phyloP scores from a whole-genome alignment of 2,888 invertebrate genomes.

The Cremastobaeus sp. region DNA sequence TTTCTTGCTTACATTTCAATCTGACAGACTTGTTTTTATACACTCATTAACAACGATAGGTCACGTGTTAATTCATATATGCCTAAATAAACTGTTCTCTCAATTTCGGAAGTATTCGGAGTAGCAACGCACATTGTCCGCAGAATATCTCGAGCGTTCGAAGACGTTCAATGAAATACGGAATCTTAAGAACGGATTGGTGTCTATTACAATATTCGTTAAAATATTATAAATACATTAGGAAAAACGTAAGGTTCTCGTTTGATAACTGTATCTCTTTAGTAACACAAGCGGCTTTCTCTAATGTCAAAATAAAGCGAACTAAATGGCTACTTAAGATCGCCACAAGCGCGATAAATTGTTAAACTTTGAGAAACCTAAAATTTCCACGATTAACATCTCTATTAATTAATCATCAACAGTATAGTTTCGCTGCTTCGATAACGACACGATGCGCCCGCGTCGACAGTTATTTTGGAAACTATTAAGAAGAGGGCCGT shows the following conservation, averaged over 20 bases:
- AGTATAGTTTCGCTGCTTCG: slow-evolving; percentile 14
- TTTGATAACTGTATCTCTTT: no score
- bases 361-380: not conserved
- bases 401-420: no score
- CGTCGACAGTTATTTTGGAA: slow-evolving; percentile 16
- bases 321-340: not conserved
- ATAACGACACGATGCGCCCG: not conserved
- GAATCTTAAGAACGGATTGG: no score
- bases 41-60: slow-evolving; percentile 7
- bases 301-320: not conserved
- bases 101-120: slow-evolving; percentile 3
- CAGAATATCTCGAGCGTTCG: no score
- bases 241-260: no score
- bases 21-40: slow-evolving; percentile 19
- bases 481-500: slow-evolving; percentile 66
- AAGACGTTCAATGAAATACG: no score
- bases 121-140: not conserved
- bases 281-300: no score
- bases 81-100: not conserved
- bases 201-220: not conserved
- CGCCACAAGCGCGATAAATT: not conserved
- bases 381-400: not conserved
- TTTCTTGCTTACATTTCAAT: slow-evolving; percentile 34
- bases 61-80: not conserved
- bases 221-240: not conserved